Percentiles rank a stretch among this genome's conserved stretches.
These are phyloP conservation scores for Strongylocentrotus purpuratus DNA, from an alignment of 35 echinoderm and acorn worm species.

Conservation along the genomic window DNA sequence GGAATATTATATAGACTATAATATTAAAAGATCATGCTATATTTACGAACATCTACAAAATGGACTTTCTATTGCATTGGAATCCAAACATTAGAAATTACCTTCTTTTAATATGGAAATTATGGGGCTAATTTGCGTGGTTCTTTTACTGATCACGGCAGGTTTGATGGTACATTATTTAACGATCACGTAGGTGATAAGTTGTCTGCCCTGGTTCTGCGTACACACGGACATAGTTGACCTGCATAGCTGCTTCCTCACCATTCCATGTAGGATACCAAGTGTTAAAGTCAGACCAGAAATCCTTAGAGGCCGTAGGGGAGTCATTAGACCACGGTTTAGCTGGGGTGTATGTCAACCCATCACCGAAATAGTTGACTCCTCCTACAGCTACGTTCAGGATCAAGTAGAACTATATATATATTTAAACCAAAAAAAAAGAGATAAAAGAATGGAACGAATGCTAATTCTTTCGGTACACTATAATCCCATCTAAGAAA, in stretches of 20 bases:
- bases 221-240: slow-evolving; percentile 76
- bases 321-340: slow-evolving; percentile 90
- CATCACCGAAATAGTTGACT: slow-evolving; percentile 72
- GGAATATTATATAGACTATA: too few relatives aligned
- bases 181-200: neutral
- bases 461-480: too few relatives aligned
- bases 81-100: too few relatives aligned
- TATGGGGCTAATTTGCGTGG: too few relatives aligned
- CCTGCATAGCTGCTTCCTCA: slow-evolving; percentile 93
- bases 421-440: too few relatives aligned
- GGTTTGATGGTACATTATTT: too few relatives aligned
- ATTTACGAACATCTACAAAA: too few relatives aligned
- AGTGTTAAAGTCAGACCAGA: slow-evolving; percentile 49
- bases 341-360: slow-evolving; percentile 42
- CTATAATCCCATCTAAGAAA: too few relatives aligned
- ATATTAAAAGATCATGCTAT: too few relatives aligned
- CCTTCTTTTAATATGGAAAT: too few relatives aligned
- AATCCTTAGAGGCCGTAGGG: slow-evolving; percentile 71
- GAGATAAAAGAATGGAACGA: neutral
- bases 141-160: too few relatives aligned
- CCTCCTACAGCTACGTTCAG: slow-evolving; percentile 96
- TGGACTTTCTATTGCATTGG: too few relatives aligned
- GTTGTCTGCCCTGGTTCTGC: slow-evolving; percentile 5
- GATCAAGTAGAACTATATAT: slow-evolving; percentile 93
- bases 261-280: slow-evolving; percentile 98